Base-by-base conservation (phyloP, 1,140 invertebrate genomes). In the Cherax destructor region DNA sequence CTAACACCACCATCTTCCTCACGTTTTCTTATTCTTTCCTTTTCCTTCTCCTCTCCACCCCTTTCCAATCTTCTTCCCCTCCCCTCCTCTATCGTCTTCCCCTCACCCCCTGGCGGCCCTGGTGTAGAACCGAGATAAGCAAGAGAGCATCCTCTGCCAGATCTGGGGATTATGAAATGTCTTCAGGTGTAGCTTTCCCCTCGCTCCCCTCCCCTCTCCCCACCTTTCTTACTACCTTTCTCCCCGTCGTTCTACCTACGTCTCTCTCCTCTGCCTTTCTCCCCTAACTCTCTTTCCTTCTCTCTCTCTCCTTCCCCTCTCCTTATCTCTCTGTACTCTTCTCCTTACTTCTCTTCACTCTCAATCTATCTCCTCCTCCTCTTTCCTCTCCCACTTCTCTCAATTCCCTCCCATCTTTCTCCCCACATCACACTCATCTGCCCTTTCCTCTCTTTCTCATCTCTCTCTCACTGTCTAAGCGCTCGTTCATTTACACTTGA, bases 71-170 rank as follows among this genome's bases (percentile, higher is more conserved):
- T 9, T 56, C 61, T 65, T 65, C 61, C 61, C 61, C 18, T n/a
- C n/a, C n/a, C n/a, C n/a, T n/a, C n/a, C 52, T 56, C 52, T 65
- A 65, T 21, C 61, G 4, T 16, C 6, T 16, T 21, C 61, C n/a
- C n/a, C n/a, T n/a, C n/a, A n/a, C n/a, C n/a, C 13, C 52, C 50
- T 56, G 13, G 10, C 16, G 52, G 59, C 80, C 52, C 50, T 50
- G 11, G 47, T 80, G 78, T 80, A 52, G 78, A 50, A 52, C 50
- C 49, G 50, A 80, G 78, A 80, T 80, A 80, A 80, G 78, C 49
- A 50, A 56, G 49, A 52, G 49, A 3, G 49, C n/a, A 80, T 49
- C 21, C 7, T 16, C 16, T n/a, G 9, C 41, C 49, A 21, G 78
- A 80, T 80, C 56, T 80, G 3, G 49, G 78, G 78, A 52, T 80